phyloP scores from a whole-genome alignment of 2,797 vertebrate species.

The Silurus lanzhouensis region DNA sequence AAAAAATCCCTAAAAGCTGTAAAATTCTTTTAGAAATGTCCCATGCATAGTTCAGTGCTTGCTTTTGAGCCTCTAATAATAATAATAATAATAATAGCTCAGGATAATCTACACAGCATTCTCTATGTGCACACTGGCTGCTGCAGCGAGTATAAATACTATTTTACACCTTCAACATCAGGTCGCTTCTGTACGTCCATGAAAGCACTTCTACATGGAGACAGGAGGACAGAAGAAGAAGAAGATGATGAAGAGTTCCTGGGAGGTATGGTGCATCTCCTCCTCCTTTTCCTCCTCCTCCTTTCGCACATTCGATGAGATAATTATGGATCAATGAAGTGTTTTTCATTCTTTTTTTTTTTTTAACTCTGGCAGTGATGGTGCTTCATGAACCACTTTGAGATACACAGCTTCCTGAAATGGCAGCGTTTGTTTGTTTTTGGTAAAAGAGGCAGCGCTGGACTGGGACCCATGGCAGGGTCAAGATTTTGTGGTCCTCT shows the following conservation, averaged over 20 bases:
- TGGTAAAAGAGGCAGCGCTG: neutral
- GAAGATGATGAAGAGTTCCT: neutral
- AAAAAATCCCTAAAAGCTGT: constrained; percentile 51
- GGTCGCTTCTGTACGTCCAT: neutral
- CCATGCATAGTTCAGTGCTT: constrained; percentile 67
- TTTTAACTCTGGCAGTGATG: constrained; percentile 49
- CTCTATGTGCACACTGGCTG: constrained; percentile 40
- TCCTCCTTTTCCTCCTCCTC: neutral
- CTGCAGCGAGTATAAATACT: constrained; percentile 41
- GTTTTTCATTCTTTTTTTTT: neutral
- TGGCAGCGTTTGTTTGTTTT: neutral
- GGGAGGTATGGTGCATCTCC: neutral
- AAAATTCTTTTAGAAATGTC: constrained; percentile 56
- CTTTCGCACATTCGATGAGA: neutral
- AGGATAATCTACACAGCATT: constrained; percentile 51
- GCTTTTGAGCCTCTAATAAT: constrained; percentile 57
- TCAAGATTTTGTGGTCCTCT: neutral
- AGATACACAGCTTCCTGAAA: constrained; percentile 8
- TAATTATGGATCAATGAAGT: constrained; percentile 6
- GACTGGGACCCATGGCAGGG: neutral
- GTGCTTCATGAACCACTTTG: constrained; percentile 26
- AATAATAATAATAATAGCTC: constrained; percentile 38
- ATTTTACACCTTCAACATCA: neutral
- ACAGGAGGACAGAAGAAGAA: neutral
- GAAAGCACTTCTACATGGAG: neutral